Conservation (phyloP, 53 echinoderm and acorn worm genomes). For the Zoroaster sp. region DNA sequence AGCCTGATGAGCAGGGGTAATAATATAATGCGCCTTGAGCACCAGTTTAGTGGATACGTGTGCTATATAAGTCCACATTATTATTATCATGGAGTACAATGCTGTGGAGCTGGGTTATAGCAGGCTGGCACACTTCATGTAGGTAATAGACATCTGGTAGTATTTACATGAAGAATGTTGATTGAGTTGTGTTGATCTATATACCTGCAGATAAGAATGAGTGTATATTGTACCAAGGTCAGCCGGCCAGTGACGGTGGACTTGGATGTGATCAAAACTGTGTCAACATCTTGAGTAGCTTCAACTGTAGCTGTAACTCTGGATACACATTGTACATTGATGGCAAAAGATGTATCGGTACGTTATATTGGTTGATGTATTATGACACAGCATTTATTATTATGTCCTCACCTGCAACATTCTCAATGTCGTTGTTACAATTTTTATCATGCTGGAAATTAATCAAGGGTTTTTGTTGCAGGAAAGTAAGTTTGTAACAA, state of each 20-base stretch:
- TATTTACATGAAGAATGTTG: neutral
- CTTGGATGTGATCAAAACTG: slow-evolving; percentile 74
- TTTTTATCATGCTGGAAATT: no score
- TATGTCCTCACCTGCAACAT: no score
- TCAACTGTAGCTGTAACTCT: slow-evolving; percentile 64
- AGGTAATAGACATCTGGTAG: neutral
- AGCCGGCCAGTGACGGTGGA: slow-evolving; percentile 57
- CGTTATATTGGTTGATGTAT: neutral
- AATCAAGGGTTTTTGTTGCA: no score
- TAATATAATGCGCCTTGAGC: no score
- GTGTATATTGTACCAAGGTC: slow-evolving; percentile 54
- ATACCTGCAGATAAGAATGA: slow-evolving; percentile 70
- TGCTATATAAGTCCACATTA: no score
- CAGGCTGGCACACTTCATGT: no score
- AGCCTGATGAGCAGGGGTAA: no score
- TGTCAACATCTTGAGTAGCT: slow-evolving; percentile 62
- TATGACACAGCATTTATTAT: no score
- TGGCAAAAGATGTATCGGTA: slow-evolving; percentile 67
- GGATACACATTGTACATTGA: slow-evolving; percentile 72
- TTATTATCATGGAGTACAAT: no score
- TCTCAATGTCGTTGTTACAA: no score
- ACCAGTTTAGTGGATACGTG: no score
- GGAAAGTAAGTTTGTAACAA: no score
- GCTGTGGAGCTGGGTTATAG: neutral
- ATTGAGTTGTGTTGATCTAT: neutral